phyloP scores from a whole-genome alignment of 1,140 invertebrate species.

The Pissodes strobi region DNA sequence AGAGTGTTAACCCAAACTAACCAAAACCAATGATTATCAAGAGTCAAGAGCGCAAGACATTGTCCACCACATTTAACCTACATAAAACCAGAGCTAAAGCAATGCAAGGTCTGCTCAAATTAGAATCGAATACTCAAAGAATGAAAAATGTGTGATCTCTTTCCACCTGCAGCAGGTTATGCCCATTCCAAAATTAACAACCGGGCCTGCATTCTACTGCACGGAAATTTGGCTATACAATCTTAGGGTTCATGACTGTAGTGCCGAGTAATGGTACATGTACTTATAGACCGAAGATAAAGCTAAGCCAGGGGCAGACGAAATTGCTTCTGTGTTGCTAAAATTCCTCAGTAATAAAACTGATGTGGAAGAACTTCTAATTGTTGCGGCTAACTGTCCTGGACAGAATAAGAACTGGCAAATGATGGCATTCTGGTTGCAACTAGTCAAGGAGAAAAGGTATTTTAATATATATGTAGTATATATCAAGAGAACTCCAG shows the following conservation, averaged over 20 bases:
- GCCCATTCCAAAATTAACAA: slow-evolving; percentile 6
- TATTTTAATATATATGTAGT: too few species aligned
- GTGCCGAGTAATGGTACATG: slow-evolving; percentile 9
- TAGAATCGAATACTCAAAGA: neutral
- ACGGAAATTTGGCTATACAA: slow-evolving; percentile 29
- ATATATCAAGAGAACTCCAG: too few species aligned
- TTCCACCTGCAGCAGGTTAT: slow-evolving; percentile 28
- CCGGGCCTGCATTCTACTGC: slow-evolving; percentile 22
- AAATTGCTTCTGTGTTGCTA: slow-evolving; percentile 8
- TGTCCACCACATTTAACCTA: neutral
- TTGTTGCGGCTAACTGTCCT: slow-evolving; percentile 34
- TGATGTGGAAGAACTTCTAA: slow-evolving; percentile 14
- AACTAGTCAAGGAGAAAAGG: too few species aligned
- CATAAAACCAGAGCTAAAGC: neutral
- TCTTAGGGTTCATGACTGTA: slow-evolving; percentile 20
- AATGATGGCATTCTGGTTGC: too few species aligned
- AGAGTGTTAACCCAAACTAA: neutral
- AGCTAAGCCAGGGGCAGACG: slow-evolving; percentile 21
- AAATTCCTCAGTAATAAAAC: slow-evolving; percentile 16
- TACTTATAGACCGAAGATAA: slow-evolving; percentile 26
- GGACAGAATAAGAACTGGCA: slow-evolving; percentile 37
- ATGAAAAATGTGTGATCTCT: neutral
- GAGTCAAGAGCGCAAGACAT: neutral
- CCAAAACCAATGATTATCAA: too few species aligned
- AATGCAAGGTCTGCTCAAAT: slow-evolving; percentile 6